phyloP scores from a whole-genome alignment of 2,888 invertebrate species.

The Dysmachus trigonus region DNA sequence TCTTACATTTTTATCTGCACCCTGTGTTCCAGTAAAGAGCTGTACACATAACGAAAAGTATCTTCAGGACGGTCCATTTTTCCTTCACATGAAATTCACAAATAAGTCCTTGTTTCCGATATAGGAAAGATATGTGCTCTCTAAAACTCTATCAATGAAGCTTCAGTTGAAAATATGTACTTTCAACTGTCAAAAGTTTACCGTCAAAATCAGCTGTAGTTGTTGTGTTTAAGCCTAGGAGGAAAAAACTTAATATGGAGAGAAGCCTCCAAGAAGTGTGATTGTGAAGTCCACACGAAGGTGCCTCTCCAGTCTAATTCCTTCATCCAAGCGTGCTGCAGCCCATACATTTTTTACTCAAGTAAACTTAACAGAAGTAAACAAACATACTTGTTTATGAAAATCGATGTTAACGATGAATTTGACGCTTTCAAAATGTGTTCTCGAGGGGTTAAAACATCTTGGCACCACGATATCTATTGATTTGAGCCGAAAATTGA shows the following conservation, averaged over 20 bases:
- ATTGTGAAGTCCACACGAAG: no score
- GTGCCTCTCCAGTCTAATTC: no score
- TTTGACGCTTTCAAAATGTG: conserved; percentile 56
- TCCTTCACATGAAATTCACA: not conserved
- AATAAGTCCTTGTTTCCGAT: not conserved
- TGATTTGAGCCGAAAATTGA: conserved; percentile 59
- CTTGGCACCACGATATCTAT: conserved; percentile 57
- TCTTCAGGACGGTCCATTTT: conserved; percentile 80
- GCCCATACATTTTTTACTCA: no score
- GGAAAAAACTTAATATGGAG: no score
- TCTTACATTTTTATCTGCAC: conserved; percentile 92
- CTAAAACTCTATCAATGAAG: not conserved
- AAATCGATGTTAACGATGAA: conserved; percentile 35
- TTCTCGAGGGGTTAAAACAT: conserved; percentile 59
- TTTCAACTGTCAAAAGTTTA: no score
- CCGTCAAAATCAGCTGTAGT: no score
- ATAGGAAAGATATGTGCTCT: not conserved
- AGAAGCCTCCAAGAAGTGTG: no score
- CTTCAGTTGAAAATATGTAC: no score
- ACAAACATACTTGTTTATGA: not conserved
- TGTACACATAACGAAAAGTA: conserved; percentile 87
- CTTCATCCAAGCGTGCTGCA: no score
- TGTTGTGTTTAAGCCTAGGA: no score
- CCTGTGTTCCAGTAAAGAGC: conserved; percentile 87
- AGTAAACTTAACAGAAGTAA: no score